Evolutionary conservation across 1,140 invertebrate species (phyloP).

Genomic region (Pteromalus puparum): DNA sequence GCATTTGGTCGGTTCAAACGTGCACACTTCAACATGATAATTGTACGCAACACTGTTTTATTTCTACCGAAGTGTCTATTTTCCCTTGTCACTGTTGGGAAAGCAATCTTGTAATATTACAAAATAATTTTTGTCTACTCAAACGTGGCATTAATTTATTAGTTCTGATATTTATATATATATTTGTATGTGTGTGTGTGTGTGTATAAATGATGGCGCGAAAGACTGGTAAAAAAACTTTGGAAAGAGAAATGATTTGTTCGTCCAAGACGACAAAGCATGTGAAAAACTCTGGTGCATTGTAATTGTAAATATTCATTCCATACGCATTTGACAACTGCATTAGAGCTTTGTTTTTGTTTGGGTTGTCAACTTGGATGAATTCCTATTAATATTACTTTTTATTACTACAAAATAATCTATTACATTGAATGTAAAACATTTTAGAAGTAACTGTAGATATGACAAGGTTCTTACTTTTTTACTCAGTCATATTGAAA

Average conservation of each 20-base stretch:
- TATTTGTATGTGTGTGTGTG: constrained; percentile 28
- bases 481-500: constrained; percentile 40
- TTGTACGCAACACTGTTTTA: background rate
- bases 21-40: constrained; percentile 1
- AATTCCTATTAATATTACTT: constrained; percentile 45
- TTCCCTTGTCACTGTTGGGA: constrained; percentile 22
- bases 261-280: constrained; percentile 12
- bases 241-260: background rate
- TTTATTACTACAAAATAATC: constrained; percentile 18
- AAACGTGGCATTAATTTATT: constrained; percentile 52
- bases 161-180: constrained; percentile 39
- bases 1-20: constrained; percentile 41
- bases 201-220: constrained; percentile 31
- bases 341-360: constrained; percentile 39
- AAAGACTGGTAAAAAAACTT: constrained; percentile 30
- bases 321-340: constrained; percentile 50
- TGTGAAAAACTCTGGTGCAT: constrained; percentile 41
- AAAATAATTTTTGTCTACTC: constrained; percentile 27
- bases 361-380: constrained; percentile 46
- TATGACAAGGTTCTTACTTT: constrained; percentile 39
- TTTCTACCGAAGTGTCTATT: constrained; percentile 26
- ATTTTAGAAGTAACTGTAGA: constrained; percentile 44
- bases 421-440: constrained; percentile 31
- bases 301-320: constrained; percentile 54
- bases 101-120: constrained; percentile 38